These are phyloP conservation scores for Drosophila imparisetae DNA, from an alignment of 2,888 invertebrate genomes.

Conservation along the genomic window DNA sequence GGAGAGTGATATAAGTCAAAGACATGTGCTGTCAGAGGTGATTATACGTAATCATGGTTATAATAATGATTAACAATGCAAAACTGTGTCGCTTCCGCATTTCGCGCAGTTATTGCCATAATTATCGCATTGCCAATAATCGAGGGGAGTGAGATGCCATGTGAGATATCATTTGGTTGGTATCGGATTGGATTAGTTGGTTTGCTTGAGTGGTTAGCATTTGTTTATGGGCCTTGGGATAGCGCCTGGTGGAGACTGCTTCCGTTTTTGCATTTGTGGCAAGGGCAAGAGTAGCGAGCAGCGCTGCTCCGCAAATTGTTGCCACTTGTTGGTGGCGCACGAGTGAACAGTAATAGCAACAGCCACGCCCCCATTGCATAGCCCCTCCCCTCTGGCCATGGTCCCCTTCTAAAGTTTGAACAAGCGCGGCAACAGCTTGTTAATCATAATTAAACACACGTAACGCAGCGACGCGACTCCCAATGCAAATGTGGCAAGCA, in stretches of 20 bases:
- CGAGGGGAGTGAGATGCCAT: conserved; percentile 8
- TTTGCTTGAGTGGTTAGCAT: conserved; percentile 38
- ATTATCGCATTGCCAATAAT: conserved; percentile 41
- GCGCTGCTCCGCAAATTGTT: conserved; percentile 59
- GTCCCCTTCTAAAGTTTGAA: background rate
- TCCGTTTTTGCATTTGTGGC: conserved; percentile 43
- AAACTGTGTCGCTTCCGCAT: conserved; percentile 68
- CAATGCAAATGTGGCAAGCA: conserved; percentile 60
- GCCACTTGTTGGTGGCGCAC: conserved; percentile 52
- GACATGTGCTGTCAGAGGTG: background rate
- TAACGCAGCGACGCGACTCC: conserved; percentile 42
- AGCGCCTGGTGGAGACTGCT: conserved; percentile 48
- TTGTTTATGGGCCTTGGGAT: conserved; percentile 10
- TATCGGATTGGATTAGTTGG: conserved; percentile 16
- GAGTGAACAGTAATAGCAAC: conserved; percentile 51
- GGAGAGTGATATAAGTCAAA: background rate
- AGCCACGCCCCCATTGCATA: conserved; percentile 27
- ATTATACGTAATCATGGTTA: background rate
- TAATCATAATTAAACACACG: conserved; percentile 71
- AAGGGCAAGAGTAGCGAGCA: conserved; percentile 29
- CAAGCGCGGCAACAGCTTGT: conserved; percentile 50
- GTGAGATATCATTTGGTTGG: conserved; percentile 20
- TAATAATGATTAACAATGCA: conserved; percentile 18
- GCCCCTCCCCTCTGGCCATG: background rate
- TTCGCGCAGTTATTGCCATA: conserved; percentile 48